Base-by-base conservation (phyloP, 2,797 vertebrate species). In the Tenualosa thibaudeaui region DNA sequence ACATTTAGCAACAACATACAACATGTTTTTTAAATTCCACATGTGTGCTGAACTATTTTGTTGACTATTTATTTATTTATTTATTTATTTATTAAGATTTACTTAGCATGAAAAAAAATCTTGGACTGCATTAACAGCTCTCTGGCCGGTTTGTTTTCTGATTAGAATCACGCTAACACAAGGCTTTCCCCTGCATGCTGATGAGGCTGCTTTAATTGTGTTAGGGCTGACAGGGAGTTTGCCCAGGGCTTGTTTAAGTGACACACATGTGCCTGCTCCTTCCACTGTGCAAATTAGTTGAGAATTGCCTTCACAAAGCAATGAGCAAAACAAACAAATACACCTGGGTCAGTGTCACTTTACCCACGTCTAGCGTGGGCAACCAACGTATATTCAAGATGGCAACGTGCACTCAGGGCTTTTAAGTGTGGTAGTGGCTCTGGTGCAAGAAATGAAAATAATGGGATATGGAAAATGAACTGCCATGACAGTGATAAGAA, bases 301-400 rank as follows among this genome's bases (percentile, higher is more conserved):
- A 43, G 71, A 78, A 46, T 46, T 19, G 71, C 37, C 15, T 19
- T 78, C 37, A 40, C 40, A 78, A 78, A 22, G 40, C 40, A 78
- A 78, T 75, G 40, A 43, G 26, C 71, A 78, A 78, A 75, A 78
- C 65, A 71, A 31, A 15, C 37, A 78, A 0, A 46, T 17, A 78
- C 22, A 78, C 71, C 71, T 78, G 71, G 71, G 15, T 46, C 40
- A 40, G 37, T 78, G 71, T 78, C 71, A 78, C 40, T 46, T 46
- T 46, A 5, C 37, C 71, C 19, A 46, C 7, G 43, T 22, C 37
- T 46, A 46, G 40, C 17, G 17, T 37, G 40, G 19, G 40, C 2
- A 3, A 43, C 37, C 22, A 31, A 31, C 31, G 31, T 31, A 1
- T 78, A 40, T 75, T 37, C 15, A 7, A 43, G 37, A 19, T 19